These are phyloP conservation scores for Lamellibrachia luymesi DNA, from an alignment of 1,140 invertebrate species.

Conservation along the genomic window DNA sequence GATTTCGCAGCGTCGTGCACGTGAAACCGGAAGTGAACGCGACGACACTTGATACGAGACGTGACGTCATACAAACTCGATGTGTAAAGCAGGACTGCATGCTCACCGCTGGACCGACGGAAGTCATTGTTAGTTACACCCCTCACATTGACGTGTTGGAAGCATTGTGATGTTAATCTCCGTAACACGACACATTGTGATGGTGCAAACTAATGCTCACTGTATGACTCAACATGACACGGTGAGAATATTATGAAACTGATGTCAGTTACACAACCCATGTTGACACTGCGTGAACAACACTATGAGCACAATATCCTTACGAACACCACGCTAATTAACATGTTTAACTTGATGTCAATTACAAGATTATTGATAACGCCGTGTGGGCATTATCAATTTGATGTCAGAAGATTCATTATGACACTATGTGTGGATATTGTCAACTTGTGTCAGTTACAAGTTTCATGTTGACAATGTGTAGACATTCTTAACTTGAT, in stretches of 20 bases:
- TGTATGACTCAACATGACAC: neutral
- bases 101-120: neutral
- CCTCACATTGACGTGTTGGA: neutral
- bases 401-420: too few species aligned
- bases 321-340: too few species aligned
- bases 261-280: neutral
- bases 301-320: too few species aligned
- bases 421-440: too few species aligned
- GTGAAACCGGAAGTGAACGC: slow-evolving; percentile 3
- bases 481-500: too few species aligned
- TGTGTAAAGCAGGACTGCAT: neutral
- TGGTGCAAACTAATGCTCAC: neutral
- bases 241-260: neutral
- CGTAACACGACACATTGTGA: neutral
- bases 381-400: too few species aligned
- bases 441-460: too few species aligned
- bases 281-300: neutral
- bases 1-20: neutral
- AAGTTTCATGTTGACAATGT: too few species aligned
- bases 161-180: neutral
- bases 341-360: too few species aligned
- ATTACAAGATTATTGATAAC: too few species aligned
- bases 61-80: neutral
- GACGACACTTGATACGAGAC: neutral
- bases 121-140: neutral